Conservation (phyloP, 2,113 vertebrate genomes). For the Motacilla alba region DNA sequence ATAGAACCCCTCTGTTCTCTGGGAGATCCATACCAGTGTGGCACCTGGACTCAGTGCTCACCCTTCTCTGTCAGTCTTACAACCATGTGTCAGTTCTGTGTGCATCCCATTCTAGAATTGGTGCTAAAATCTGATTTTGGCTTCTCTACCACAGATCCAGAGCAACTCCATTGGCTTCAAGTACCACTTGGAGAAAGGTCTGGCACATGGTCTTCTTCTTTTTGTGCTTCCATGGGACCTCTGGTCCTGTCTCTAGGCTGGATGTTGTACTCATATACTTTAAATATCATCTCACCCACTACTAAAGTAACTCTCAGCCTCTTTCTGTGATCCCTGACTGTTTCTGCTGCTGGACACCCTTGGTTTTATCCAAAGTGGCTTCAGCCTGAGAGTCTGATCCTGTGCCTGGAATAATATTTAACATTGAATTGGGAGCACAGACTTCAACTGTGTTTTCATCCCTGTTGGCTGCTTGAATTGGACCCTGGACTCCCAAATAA, state of each 20-base stretch:
- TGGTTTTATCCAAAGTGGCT: not conserved
- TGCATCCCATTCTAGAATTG: not conserved
- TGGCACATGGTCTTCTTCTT: not conserved
- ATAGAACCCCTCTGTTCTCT: not conserved
- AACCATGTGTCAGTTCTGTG: not conserved
- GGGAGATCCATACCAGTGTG: not conserved
- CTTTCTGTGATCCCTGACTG: not conserved
- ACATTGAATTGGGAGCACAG: not conserved
- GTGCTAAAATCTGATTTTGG: not conserved
- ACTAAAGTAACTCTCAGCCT: not conserved
- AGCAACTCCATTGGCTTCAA: not conserved
- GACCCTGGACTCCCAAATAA: not conserved
- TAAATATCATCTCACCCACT: not conserved
- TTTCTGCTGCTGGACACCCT: not conserved
- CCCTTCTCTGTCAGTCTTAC: not conserved
- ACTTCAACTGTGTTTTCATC: not conserved
- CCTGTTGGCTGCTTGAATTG: not conserved
- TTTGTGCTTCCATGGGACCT: not conserved
- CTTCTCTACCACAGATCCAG: not conserved
- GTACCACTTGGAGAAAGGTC: not conserved
- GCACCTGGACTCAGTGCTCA: accelerated
- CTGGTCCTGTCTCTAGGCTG: not conserved
- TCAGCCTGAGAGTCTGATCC: not conserved
- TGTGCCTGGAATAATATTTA: not conserved
- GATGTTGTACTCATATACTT: not conserved